A percentile compares a stretch with the other conserved stretches of the same genome.
These are phyloP conservation scores for Pygathrix nemaeus DNA, from an alignment of 2,113 vertebrate genomes.

Conservation along the genomic window DNA sequence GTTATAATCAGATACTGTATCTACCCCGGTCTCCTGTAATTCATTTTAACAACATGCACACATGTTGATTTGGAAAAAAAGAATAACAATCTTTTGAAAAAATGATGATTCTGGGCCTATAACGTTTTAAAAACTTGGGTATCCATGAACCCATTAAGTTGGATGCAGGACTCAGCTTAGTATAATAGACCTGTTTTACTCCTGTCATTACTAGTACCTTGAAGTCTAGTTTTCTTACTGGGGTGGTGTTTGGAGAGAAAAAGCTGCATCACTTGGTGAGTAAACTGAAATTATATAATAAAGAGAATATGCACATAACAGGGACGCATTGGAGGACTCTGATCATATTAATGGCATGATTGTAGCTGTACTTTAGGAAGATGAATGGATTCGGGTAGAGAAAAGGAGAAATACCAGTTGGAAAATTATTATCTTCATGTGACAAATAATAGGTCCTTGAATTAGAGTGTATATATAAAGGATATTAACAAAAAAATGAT, in stretches of 20 bases:
- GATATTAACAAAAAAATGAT: background rate
- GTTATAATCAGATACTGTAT: background rate
- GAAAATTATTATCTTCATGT: background rate
- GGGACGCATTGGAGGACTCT: background rate
- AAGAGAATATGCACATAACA: background rate
- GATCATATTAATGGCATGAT: background rate
- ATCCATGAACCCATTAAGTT: background rate
- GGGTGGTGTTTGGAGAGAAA: background rate
- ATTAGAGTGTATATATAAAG: background rate
- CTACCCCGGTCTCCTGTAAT: background rate
- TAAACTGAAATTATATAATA: background rate
- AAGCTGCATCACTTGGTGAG: too few relatives aligned
- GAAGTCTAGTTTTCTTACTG: background rate
- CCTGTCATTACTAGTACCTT: background rate
- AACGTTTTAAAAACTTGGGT: background rate
- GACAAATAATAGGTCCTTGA: background rate
- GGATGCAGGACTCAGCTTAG: background rate
- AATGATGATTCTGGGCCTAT: background rate
- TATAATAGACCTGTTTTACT: background rate
- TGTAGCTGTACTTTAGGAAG: background rate
- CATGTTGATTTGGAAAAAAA: background rate
- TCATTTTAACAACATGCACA: background rate
- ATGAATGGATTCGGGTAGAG: background rate
- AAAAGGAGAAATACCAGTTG: background rate
- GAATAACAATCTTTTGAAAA: background rate